phyloP scores from a whole-genome alignment of 1,140 invertebrate species.

The Lasioglossum albipes region DNA sequence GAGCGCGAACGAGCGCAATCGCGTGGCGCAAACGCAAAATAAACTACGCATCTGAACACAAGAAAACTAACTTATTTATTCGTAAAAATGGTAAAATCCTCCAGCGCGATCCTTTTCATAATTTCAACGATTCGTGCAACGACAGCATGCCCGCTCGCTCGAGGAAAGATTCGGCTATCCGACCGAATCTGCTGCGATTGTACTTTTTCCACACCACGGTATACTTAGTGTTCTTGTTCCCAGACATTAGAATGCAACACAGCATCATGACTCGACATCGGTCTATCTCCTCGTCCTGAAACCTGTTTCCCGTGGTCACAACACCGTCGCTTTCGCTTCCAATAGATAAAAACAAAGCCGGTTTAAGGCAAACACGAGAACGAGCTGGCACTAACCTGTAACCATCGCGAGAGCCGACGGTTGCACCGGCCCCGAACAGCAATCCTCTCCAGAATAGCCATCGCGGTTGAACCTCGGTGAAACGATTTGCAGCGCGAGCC shows the following conservation, averaged over 20 bases:
- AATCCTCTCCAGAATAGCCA: conserved; percentile 51
- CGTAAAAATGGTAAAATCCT: neutral
- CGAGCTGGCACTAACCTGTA: neutral
- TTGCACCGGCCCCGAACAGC: neutral
- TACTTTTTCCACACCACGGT: conserved; percentile 65
- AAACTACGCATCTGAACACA: neutral
- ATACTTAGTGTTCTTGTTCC: neutral
- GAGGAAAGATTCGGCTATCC: conserved; percentile 41
- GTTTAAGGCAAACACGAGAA: no score
- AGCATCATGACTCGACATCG: conserved; percentile 37
- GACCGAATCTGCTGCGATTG: conserved; percentile 40
- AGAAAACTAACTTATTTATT: neutral
- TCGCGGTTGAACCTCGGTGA: neutral
- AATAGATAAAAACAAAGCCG: neutral
- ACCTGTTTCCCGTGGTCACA: conserved; percentile 8
- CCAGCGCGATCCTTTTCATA: neutral
- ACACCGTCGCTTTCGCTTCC: no score
- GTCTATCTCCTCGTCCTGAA: conserved; percentile 30
- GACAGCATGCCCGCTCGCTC: conserved; percentile 3
- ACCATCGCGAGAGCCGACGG: fast-evolving
- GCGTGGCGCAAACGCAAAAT: neutral
- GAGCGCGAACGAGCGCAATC: neutral
- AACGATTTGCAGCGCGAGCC: neutral
- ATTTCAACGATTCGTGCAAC: neutral
- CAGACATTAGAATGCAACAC: conserved; percentile 14